phyloP scores from a whole-genome alignment of 2,888 invertebrate species.

The Hemicrepidius hirtus region DNA sequence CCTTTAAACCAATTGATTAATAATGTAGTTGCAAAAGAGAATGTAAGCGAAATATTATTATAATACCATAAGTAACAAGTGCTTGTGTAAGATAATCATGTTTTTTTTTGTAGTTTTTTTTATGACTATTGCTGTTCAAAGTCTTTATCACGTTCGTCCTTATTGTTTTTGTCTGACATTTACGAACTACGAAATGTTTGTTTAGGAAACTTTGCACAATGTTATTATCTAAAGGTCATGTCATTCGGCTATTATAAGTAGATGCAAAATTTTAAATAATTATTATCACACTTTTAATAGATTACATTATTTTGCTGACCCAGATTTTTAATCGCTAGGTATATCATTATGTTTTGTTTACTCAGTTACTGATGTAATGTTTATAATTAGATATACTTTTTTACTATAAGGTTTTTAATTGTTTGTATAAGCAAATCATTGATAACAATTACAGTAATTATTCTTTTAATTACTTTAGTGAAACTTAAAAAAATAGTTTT shows the following conservation, averaged over 20 bases:
- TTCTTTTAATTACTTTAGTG: neutral
- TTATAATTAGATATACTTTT: slow-evolving; percentile 45
- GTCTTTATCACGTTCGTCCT: slow-evolving; percentile 11
- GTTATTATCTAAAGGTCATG: slow-evolving; percentile 51
- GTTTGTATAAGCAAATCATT: slow-evolving; percentile 16
- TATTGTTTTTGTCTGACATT: slow-evolving; percentile 45
- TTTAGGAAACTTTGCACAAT: slow-evolving; percentile 51
- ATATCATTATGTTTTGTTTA: slow-evolving; percentile 45
- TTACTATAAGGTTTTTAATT: slow-evolving; percentile 28
- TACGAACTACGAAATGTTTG: slow-evolving; percentile 39
- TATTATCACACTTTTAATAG: slow-evolving; percentile 43
- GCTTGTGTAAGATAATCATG: neutral
- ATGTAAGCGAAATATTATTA: neutral
- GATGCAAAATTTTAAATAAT: slow-evolving; percentile 38
- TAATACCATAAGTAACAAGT: neutral
- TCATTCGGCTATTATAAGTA: slow-evolving; percentile 45
- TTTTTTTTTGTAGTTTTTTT: neutral
- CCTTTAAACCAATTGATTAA: too few relatives aligned
- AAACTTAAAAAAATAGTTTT: too few relatives aligned
- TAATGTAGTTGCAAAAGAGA: neutral
- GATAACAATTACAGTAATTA: slow-evolving; percentile 29
- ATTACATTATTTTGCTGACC: slow-evolving; percentile 52
- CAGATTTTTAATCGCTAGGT: slow-evolving; percentile 53
- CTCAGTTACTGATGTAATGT: slow-evolving; percentile 41
- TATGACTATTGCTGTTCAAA: neutral